Percentiles rank a stretch among this genome's conserved stretches.
Conservation (phyloP, 2,113 vertebrate genomes). For the Vireo altiloquus region DNA sequence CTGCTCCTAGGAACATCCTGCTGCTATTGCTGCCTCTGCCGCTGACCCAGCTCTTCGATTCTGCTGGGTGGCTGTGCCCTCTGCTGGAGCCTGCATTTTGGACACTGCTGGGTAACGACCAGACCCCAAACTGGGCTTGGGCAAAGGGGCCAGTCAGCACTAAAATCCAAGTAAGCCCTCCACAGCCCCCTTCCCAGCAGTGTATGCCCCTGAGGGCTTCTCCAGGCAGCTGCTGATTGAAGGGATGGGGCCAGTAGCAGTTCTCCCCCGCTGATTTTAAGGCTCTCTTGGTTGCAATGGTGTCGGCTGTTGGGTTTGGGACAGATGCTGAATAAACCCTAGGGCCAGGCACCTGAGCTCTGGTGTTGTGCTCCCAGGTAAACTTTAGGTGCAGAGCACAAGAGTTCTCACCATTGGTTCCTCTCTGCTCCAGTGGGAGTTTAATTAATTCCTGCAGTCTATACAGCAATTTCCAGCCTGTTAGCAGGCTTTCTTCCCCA, state of each 20-base stretch:
- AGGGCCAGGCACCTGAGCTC: not conserved
- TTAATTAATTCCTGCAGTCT: not conserved
- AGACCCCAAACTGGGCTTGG: not conserved
- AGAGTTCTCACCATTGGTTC: not conserved
- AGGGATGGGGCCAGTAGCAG: not conserved
- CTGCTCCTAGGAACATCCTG: not conserved
- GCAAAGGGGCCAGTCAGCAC: not conserved
- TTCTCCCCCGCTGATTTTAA: accelerated
- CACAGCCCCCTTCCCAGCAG: not conserved
- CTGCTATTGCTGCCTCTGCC: not conserved
- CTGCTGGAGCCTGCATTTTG: not conserved
- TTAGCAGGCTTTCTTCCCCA: not conserved
- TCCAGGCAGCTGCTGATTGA: not conserved
- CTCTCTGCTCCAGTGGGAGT: not conserved
- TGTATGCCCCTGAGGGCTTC: accelerated
- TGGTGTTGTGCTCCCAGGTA: not conserved
- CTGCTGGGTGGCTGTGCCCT: conserved; percentile 38
- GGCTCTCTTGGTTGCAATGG: not conserved
- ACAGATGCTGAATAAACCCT: not conserved
- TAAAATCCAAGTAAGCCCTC: not conserved
- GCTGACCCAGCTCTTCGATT: not conserved
- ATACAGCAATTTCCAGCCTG: not conserved
- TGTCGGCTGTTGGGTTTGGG: not conserved
- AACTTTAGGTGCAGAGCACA: not conserved
- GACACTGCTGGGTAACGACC: not conserved